Percentiles rank a stretch among this genome's conserved stretches.
These are phyloP conservation scores for Gnatocerus cornutus DNA, from an alignment of 2,888 invertebrate species.

Conservation along the genomic window DNA sequence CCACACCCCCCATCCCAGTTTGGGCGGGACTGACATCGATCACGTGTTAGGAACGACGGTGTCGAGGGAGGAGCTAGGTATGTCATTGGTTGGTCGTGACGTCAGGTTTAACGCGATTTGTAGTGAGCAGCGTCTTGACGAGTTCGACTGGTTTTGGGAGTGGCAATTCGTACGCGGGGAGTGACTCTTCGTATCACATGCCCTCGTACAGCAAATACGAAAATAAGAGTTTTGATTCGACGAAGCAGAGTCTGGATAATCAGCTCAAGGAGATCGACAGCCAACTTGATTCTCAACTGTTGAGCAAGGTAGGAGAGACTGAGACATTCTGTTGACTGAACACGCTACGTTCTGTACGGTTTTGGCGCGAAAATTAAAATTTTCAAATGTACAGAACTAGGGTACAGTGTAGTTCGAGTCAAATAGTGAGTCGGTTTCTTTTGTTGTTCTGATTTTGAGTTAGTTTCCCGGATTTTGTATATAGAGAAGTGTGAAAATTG, in stretches of 20 bases:
- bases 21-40: conserved; percentile 72
- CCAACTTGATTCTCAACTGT: conserved; percentile 81
- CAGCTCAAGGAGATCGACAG: conserved; percentile 88
- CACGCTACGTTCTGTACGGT: conserved; percentile 23
- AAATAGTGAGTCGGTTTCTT: conserved; percentile 64
- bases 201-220: conserved; percentile 71
- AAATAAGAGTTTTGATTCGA: conserved; percentile 80
- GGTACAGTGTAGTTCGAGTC: conserved; percentile 56
- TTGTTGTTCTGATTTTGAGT: conserved; percentile 9
- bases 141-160: conserved; percentile 75
- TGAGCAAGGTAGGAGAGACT: conserved; percentile 74
- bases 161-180: conserved; percentile 74
- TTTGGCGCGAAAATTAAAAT: conserved; percentile 9
- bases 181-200: conserved; percentile 73
- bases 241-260: conserved; percentile 84
- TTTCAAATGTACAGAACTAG: conserved; percentile 57
- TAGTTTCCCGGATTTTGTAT: conserved; percentile 45
- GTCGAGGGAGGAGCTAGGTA: conserved; percentile 71
- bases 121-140: conserved; percentile 76
- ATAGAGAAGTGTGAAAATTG: conserved; percentile 13
- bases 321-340: conserved; percentile 70
- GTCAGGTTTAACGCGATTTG: conserved; percentile 42
- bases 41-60: conserved; percentile 70
- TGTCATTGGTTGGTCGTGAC: conserved; percentile 11
- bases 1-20: conserved; percentile 73